Evolutionary conservation across 2,888 invertebrate genomes (phyloP).

Genomic region (Tetrapedia diversipes): DNA sequence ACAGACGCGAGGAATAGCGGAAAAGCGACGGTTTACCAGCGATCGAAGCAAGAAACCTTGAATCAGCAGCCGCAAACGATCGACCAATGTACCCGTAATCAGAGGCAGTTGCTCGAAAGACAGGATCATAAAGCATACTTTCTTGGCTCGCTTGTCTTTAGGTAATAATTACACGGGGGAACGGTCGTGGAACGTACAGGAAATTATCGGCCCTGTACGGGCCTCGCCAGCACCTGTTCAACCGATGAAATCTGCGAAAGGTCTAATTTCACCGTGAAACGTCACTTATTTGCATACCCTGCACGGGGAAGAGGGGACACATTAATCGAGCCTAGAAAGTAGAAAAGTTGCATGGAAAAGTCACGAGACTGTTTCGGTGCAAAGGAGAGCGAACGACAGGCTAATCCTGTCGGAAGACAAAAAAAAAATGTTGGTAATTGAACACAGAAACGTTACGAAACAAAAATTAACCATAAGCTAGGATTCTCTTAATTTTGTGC

Average conservation of each 20-base stretch:
- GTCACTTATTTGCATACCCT: constrained; percentile 25
- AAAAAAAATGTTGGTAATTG: no score
- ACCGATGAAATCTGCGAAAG: constrained; percentile 27
- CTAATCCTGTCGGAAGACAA: not conserved
- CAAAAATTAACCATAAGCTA: no score
- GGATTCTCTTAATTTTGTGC: no score
- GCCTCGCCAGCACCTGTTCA: constrained; percentile 26
- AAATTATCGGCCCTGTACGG: constrained; percentile 46
- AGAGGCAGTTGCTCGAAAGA: constrained; percentile 52
- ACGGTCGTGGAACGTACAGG: constrained; percentile 31
- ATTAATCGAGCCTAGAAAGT: not conserved
- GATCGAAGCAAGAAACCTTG: constrained; percentile 28
- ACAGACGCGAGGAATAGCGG: constrained; percentile 20
- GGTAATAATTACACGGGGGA: constrained; percentile 54
- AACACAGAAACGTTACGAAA: no score
- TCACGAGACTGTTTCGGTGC: no score
- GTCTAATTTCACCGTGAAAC: constrained; percentile 30
- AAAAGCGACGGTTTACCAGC: constrained; percentile 35
- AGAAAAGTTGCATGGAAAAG: not conserved
- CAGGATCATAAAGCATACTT: constrained; percentile 56
- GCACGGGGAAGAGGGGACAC: not conserved
- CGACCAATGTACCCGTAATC: constrained; percentile 47
- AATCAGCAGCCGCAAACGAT: constrained; percentile 52
- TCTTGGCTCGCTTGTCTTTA: constrained; percentile 46
- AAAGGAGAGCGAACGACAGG: not conserved